Evolutionary conservation across 2,113 vertebrate species (phyloP).

Genomic region (Danionella cerebrum): DNA sequence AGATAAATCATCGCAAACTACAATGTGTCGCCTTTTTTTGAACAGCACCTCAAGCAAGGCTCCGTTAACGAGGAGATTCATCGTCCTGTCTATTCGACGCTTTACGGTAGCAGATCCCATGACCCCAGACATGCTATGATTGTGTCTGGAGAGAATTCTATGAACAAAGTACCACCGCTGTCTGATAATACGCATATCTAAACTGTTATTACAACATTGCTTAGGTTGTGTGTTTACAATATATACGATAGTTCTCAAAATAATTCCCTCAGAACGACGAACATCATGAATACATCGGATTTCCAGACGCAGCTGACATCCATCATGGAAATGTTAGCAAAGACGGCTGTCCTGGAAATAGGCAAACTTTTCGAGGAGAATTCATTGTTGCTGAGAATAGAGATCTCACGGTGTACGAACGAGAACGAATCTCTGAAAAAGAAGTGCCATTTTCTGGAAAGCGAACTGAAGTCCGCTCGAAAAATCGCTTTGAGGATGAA

Average conservation of each 20-base stretch:
- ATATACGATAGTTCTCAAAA: background rate
- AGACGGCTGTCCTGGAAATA: slow-evolving; percentile 60
- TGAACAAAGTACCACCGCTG: background rate
- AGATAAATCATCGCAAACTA: too few species aligned
- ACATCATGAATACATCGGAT: slow-evolving; percentile 38
- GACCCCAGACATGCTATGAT: slow-evolving; percentile 35
- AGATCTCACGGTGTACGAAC: slow-evolving; percentile 61
- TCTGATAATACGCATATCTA: background rate
- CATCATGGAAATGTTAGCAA: slow-evolving; percentile 62
- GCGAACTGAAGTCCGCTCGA: slow-evolving; percentile 58
- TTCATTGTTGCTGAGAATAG: slow-evolving; percentile 57
- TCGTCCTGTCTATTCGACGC: background rate
- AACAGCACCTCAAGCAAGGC: too few species aligned
- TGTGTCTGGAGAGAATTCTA: background rate
- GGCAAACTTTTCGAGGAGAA: slow-evolving; percentile 63
- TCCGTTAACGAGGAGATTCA: too few species aligned
- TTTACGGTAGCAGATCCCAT: slow-evolving; percentile 52
- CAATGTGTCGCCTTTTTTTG: too few species aligned
- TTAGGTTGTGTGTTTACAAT: background rate
- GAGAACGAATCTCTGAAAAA: slow-evolving; percentile 67
- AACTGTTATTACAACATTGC: background rate
- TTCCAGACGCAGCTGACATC: slow-evolving; percentile 59
- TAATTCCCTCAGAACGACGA: slow-evolving; percentile 5
- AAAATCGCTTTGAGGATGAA: slow-evolving; percentile 28
- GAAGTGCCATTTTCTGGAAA: slow-evolving; percentile 60